These are phyloP conservation scores for Mythimna albipuncta DNA, from an alignment of 2,888 invertebrate species.

Conservation along the genomic window DNA sequence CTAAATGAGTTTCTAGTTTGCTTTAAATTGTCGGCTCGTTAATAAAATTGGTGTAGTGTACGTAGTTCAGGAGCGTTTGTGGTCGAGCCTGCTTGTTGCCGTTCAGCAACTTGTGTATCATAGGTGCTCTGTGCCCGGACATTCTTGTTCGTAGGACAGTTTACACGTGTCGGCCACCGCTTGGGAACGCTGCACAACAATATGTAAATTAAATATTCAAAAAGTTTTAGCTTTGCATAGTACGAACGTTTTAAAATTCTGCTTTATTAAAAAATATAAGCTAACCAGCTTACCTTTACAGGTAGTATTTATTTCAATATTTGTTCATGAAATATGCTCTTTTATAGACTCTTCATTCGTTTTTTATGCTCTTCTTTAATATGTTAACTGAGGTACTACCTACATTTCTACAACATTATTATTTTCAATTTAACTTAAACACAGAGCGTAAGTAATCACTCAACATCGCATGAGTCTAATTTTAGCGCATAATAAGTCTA, in stretches of 20 bases:
- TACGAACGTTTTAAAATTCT: background rate
- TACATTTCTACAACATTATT: slow-evolving; percentile 30
- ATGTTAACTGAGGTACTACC: background rate
- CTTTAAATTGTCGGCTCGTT: slow-evolving; percentile 75
- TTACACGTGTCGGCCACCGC: slow-evolving; percentile 40
- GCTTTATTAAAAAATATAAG: slow-evolving; percentile 22
- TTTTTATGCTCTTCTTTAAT: slow-evolving; percentile 18
- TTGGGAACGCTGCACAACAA: slow-evolving; percentile 21
- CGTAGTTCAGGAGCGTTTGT: slow-evolving; percentile 42
- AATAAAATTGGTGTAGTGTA: slow-evolving; percentile 66
- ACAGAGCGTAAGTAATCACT: slow-evolving; percentile 40
- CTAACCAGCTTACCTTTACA: background rate
- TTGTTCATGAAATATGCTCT: slow-evolving; percentile 2
- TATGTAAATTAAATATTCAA: slow-evolving; percentile 39
- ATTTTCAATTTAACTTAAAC: slow-evolving; percentile 41
- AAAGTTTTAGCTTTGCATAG: slow-evolving; percentile 31
- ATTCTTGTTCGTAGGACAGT: slow-evolving; percentile 47
- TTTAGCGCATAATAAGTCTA: slow-evolving; percentile 49
- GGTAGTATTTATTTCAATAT: slow-evolving; percentile 10
- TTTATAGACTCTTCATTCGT: background rate
- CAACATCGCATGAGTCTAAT: slow-evolving; percentile 43
- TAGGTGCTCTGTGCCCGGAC: slow-evolving; percentile 25
- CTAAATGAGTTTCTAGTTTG: slow-evolving; percentile 82
- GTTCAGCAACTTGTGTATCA: slow-evolving; percentile 51
- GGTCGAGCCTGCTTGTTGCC: slow-evolving; percentile 38